Evolutionary conservation across 2,888 invertebrate species (phyloP).

Genomic region (Gerosis bhagava): DNA sequence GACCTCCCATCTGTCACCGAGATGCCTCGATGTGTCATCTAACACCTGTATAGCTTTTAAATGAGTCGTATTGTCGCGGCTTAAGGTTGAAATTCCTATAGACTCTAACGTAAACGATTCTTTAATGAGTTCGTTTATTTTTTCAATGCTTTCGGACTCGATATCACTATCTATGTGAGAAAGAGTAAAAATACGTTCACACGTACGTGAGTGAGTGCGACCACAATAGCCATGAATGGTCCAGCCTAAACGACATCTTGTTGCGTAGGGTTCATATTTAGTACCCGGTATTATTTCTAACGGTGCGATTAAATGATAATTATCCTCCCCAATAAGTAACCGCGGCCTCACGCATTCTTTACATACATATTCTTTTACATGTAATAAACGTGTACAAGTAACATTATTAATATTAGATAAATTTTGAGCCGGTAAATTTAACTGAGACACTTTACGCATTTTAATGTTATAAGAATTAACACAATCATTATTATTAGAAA

Average conservation of each 20-base stretch:
- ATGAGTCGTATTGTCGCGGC: constrained; percentile 33
- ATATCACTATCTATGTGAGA: constrained; percentile 22
- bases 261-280: constrained; percentile 29
- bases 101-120: constrained; percentile 32
- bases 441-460: constrained; percentile 22
- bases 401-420: constrained; percentile 25
- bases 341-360: constrained; percentile 28
- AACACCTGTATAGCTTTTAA: constrained; percentile 30
- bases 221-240: constrained; percentile 30
- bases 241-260: constrained; percentile 31
- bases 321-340: constrained; percentile 32
- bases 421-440: constrained; percentile 31
- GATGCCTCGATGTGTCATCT: constrained; percentile 30
- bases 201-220: constrained; percentile 26
- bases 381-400: constrained; percentile 23
- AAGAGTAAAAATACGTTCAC: constrained; percentile 25
- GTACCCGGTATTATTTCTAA: constrained; percentile 28
- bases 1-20: constrained; percentile 32
- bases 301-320: constrained; percentile 31
- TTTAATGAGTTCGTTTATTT: constrained; percentile 30
- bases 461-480: too few relatives aligned
- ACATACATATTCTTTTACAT: constrained; percentile 26
- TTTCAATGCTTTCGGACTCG: too few relatives aligned
- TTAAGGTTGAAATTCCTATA: constrained; percentile 32
- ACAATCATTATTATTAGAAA: constrained; percentile 19